These are phyloP conservation scores for Pleuronectes platessa DNA, from an alignment of 2,113 vertebrate species.

Conservation along the genomic window DNA sequence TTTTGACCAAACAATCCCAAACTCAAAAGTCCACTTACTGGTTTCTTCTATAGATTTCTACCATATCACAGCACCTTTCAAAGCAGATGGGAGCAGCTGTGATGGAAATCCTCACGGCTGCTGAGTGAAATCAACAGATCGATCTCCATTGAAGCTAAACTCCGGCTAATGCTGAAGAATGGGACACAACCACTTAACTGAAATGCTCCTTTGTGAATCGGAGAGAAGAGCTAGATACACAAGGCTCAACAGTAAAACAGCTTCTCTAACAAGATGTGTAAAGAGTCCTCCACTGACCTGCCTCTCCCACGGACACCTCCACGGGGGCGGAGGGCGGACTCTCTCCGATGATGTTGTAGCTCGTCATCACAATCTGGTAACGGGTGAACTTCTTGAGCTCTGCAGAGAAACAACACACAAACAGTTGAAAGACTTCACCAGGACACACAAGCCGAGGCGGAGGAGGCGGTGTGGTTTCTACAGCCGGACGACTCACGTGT, in stretches of 20 bases:
- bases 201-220: neutral
- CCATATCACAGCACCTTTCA: neutral
- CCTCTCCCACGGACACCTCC: slow-evolving; percentile 96
- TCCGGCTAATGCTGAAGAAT: neutral
- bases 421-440: neutral
- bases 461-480: too few relatives aligned
- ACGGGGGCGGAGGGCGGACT: slow-evolving; percentile 89
- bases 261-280: neutral
- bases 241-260: neutral
- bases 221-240: slow-evolving; percentile 9
- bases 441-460: too few relatives aligned
- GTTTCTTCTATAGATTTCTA: neutral
- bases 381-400: slow-evolving; percentile 92
- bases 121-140: neutral
- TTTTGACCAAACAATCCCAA: neutral
- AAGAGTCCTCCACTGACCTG: slow-evolving; percentile 80
- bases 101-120: slow-evolving; percentile 8
- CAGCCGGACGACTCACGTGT: slow-evolving; percentile 87
- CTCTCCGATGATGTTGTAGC: slow-evolving; percentile 93
- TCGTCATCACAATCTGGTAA: slow-evolving; percentile 93
- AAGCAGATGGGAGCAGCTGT: neutral
- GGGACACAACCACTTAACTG: too few relatives aligned
- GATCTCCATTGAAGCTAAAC: neutral
- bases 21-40: slow-evolving; percentile 3
- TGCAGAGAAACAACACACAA: slow-evolving; percentile 66